Percentiles rank a stretch among this genome's conserved stretches.
These are phyloP conservation scores for Lepus townsendii DNA, from an alignment of 2,797 vertebrate species.

Conservation along the genomic window DNA sequence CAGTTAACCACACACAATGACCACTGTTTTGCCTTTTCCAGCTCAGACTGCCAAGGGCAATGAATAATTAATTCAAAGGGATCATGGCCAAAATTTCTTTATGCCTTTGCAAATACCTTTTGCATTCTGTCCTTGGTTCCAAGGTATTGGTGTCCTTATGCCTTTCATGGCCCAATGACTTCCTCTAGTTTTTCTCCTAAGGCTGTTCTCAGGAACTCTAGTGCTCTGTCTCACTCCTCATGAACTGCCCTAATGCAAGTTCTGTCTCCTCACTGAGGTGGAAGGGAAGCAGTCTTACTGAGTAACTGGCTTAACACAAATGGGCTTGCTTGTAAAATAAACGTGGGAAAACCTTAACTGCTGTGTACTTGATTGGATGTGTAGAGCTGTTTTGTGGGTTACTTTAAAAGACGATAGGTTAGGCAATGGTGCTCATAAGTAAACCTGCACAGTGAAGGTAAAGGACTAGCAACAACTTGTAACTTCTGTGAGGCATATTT, in stretches of 20 bases:
- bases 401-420: neutral
- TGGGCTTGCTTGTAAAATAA: constrained; percentile 22
- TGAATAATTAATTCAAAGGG: neutral
- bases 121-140: neutral
- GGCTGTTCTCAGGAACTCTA: neutral
- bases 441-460: neutral
- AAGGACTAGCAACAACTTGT: neutral
- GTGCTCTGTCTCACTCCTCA: neutral
- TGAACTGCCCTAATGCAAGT: neutral
- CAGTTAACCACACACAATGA: neutral
- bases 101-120: neutral
- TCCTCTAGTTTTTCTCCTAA: neutral
- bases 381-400: neutral
- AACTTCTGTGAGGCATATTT: neutral
- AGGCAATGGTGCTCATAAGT: neutral
- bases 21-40: neutral
- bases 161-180: neutral
- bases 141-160: neutral
- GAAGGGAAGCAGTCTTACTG: neutral
- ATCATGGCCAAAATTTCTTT: neutral
- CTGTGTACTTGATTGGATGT: neutral
- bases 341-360: neutral
- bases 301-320: neutral
- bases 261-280: neutral
- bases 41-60: neutral